Evolutionary conservation across 1,140 invertebrate genomes (phyloP), one percentile per base, ranked within the genome.

Genomic region (Drosophila elegans): DNA sequence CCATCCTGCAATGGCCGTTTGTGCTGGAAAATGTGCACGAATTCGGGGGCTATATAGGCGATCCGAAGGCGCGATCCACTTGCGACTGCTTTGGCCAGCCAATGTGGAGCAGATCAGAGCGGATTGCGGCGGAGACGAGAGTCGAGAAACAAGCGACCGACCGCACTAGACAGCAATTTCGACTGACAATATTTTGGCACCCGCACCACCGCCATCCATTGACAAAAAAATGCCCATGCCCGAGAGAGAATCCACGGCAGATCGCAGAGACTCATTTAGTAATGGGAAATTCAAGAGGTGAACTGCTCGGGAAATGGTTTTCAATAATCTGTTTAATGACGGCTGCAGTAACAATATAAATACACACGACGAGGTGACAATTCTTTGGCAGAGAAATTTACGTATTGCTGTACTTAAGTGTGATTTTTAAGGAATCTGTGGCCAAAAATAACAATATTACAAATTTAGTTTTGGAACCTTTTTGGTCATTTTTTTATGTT

Each of bases 181-280:
- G 84, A 88, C 84, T 88, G 84, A 88, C 84, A 89, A 79, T 86
- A 83, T 79, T 88, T 86, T 86, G 82, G 82, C 82, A 86, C 56
- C 83, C 82, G 83, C 83, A 62, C 77, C 75, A 64, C 79, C 16
- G 16, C 16, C 16, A 53, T 60, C 74, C 74, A 77, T 77, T 77
- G 74, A 77, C 74, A 77, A 77, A 76, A 77, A 76, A 21, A 21
- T 21, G 16, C 16, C 16, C 16, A 1, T 67, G 39, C 36, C 11
- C 1, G 25, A 41, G 73, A 76, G 72, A 59, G 57, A 9, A 29
- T 21, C 13, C 32, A 12, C 2, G 13, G 34, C 21, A 12, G 54
- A 68, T 56, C 51, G 12, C 64, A 41, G 67, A 71, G 51, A 46
- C 42, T 63, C 36, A 27, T 41, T 41, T 60, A 60, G 54, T 60